Conservation (phyloP, 2,113 vertebrate genomes). For the Cacatua alba region DNA sequence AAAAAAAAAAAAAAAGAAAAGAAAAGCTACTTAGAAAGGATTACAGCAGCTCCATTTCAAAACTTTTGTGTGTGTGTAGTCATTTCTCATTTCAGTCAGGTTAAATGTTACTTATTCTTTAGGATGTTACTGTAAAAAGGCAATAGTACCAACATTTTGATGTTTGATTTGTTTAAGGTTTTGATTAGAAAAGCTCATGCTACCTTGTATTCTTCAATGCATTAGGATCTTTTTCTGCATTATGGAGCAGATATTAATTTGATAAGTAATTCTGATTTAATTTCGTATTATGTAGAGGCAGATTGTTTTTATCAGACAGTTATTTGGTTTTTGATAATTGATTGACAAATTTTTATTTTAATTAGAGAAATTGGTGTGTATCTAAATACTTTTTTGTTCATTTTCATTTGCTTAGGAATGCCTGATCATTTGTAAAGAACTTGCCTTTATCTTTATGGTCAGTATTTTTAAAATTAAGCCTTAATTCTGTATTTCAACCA, state of each 20-base stretch:
- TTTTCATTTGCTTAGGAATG: background rate
- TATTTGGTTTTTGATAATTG: background rate
- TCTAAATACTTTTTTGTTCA: background rate
- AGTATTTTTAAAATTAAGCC: background rate
- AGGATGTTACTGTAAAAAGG: background rate
- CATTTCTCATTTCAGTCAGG: background rate
- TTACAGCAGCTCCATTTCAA: slow-evolving; percentile 9
- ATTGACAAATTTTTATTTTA: background rate
- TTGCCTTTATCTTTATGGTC: background rate
- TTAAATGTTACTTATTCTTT: background rate
- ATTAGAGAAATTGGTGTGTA: background rate
- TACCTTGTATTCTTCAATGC: background rate
- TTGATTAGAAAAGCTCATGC: background rate
- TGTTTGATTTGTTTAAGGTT: background rate
- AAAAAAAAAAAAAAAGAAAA: background rate
- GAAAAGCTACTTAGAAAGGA: background rate
- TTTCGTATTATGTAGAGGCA: background rate
- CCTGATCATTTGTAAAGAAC: background rate
- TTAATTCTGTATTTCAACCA: background rate
- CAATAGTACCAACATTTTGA: background rate
- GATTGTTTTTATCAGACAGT: background rate
- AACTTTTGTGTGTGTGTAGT: background rate
- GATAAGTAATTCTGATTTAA: background rate
- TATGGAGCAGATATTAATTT: background rate
- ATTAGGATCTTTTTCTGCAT: background rate